A percentile compares a stretch with the other conserved stretches of the same genome.
phyloP scores from a whole-genome alignment of 2,888 invertebrate genomes.

The Podabrus alpinus region DNA sequence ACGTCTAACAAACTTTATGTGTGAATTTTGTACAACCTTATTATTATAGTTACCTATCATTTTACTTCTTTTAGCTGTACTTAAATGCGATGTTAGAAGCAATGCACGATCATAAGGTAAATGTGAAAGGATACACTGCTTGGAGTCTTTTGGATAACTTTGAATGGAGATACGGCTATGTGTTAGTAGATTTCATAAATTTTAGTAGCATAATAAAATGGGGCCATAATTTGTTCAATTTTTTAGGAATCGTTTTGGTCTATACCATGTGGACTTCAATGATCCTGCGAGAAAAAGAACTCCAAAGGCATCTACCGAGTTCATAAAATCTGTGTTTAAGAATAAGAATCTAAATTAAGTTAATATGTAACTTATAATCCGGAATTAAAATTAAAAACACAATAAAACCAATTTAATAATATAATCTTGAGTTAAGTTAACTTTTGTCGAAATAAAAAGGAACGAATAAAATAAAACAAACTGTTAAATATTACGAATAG shows the following conservation, averaged over 20 bases:
- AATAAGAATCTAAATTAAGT: background rate
- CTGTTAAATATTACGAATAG: too few relatives aligned
- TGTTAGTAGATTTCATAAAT: conserved; percentile 29
- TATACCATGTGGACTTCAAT: background rate
- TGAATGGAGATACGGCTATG: conserved; percentile 45
- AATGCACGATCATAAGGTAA: conserved; percentile 39
- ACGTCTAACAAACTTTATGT: too few relatives aligned
- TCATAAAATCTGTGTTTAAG: background rate
- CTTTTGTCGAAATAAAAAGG: too few relatives aligned
- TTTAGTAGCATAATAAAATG: background rate
- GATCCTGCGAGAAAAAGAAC: background rate
- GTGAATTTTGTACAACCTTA: too few relatives aligned
- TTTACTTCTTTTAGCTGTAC: conserved; percentile 34
- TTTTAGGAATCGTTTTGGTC: background rate
- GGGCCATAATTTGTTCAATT: background rate
- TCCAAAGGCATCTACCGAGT: background rate
- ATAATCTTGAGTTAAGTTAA: too few relatives aligned
- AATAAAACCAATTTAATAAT: too few relatives aligned
- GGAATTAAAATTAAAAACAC: too few relatives aligned
- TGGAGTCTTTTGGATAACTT: conserved; percentile 49
- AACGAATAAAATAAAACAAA: too few relatives aligned
- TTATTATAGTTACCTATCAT: too few relatives aligned
- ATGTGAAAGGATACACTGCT: conserved; percentile 40
- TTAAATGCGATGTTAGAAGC: conserved; percentile 38
- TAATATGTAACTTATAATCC: too few relatives aligned